Conservation (phyloP, 2,113 vertebrate species). For the Pseudolaguvia tuberculata region DNA sequence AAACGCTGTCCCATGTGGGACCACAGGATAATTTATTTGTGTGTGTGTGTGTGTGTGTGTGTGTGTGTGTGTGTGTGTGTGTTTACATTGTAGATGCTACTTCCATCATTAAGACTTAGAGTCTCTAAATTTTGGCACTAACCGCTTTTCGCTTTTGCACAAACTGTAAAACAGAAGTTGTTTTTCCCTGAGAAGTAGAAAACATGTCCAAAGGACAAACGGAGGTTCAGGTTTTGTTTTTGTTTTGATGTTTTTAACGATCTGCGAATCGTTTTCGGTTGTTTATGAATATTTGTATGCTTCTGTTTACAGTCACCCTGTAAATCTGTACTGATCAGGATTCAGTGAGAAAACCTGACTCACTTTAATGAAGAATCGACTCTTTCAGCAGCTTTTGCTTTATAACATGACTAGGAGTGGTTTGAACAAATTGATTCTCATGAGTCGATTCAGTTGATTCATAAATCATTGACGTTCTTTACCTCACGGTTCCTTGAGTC, state of each 20-base stretch:
- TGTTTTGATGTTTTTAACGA: background rate
- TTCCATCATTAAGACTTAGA: conserved; percentile 29
- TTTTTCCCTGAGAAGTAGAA: background rate
- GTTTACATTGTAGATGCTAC: conserved; percentile 21
- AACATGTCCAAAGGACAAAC: background rate
- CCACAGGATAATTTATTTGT: conserved; percentile 39
- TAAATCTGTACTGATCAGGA: background rate
- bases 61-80: background rate
- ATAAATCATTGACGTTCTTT: background rate
- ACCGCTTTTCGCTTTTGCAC: conserved; percentile 35
- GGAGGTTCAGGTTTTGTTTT: no score
- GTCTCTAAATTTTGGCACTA: conserved; percentile 44
- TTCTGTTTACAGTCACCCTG: background rate
- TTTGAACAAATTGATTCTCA: background rate
- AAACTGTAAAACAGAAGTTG: conserved; percentile 7
- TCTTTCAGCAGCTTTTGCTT: background rate
- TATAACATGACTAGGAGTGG: background rate
- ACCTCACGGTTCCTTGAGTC: background rate
- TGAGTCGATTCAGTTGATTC: background rate
- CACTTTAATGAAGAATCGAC: background rate
- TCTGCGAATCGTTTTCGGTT: background rate
- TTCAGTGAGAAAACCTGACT: background rate
- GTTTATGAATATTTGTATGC: background rate
- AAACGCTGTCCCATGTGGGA: conserved; percentile 46
- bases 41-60: background rate